A percentile compares a stretch with the other conserved stretches of the same genome.
Conservation (phyloP, 64 coral and sea anemone genomes). For the Stichodactyla mertensii region DNA sequence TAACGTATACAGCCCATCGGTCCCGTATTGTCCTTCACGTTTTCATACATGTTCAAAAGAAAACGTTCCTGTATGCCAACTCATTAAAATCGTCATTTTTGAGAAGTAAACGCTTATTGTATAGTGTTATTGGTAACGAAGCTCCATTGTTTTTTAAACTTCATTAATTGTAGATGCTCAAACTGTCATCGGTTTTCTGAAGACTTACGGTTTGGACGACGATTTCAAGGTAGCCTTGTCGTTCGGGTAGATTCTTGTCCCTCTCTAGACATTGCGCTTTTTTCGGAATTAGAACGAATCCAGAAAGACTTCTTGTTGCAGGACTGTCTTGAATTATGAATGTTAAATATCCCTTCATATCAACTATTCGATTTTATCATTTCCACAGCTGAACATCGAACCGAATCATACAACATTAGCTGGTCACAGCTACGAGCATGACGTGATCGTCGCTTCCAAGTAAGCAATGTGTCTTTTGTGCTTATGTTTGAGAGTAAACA, state of each 20-base stretch:
- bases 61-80: too few relatives aligned
- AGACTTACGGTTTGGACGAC: slow-evolving; percentile 70
- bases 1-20: too few relatives aligned
- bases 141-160: not conserved
- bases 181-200: slow-evolving; percentile 84
- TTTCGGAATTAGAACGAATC: not conserved
- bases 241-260: not conserved
- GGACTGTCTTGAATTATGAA: too few relatives aligned
- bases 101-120: too few relatives aligned
- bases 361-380: not conserved
- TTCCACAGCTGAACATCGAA: slow-evolving; percentile 73
- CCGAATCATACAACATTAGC: slow-evolving; percentile 89
- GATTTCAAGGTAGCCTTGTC: slow-evolving; percentile 64
- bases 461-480: slow-evolving; percentile 33
- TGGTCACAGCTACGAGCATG: slow-evolving; percentile 83
- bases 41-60: too few relatives aligned
- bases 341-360: not conserved
- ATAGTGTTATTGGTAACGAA: not conserved
- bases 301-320: too few relatives aligned
- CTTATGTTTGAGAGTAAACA: not conserved
- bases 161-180: slow-evolving; percentile 69
- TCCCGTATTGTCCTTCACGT: too few relatives aligned
- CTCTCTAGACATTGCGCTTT: not conserved
- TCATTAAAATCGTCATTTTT: too few relatives aligned
- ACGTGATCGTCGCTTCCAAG: slow-evolving; percentile 78